phyloP scores from a whole-genome alignment of 2,888 invertebrate genomes.

The Idaea straminata region DNA sequence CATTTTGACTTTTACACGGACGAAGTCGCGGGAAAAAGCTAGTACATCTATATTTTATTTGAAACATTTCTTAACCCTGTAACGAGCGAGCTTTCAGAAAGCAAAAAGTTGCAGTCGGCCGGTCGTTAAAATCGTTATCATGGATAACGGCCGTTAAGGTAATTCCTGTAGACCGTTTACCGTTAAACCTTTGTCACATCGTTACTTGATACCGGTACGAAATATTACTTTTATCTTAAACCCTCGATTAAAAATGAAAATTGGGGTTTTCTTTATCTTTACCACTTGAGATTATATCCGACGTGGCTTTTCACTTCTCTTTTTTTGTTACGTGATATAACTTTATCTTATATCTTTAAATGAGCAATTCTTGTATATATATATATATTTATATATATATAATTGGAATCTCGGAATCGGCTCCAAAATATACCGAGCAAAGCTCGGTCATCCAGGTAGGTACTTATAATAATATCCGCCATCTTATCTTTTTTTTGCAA shows the following conservation, averaged over 20 bases:
- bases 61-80: not conserved
- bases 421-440: too few species aligned
- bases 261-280: not conserved
- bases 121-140: not conserved
- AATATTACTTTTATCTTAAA: slow-evolving; percentile 1
- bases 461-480: too few species aligned
- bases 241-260: not conserved
- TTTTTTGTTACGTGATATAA: too few species aligned
- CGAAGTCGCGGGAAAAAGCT: too few species aligned
- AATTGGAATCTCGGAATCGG: too few species aligned
- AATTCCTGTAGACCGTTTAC: not conserved
- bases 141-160: not conserved
- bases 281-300: not conserved
- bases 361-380: too few species aligned
- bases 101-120: not conserved
- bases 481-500: not conserved
- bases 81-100: not conserved
- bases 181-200: not conserved
- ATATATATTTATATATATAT: too few species aligned
- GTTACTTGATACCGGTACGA: slow-evolving; percentile 1
- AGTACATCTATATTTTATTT: not conserved
- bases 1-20: too few species aligned
- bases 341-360: too few species aligned
- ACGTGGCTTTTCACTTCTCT: too few species aligned
- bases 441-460: too few species aligned